Evolutionary conservation across 2,888 invertebrate genomes (phyloP).

Genomic region (Boloria euphrosyne): DNA sequence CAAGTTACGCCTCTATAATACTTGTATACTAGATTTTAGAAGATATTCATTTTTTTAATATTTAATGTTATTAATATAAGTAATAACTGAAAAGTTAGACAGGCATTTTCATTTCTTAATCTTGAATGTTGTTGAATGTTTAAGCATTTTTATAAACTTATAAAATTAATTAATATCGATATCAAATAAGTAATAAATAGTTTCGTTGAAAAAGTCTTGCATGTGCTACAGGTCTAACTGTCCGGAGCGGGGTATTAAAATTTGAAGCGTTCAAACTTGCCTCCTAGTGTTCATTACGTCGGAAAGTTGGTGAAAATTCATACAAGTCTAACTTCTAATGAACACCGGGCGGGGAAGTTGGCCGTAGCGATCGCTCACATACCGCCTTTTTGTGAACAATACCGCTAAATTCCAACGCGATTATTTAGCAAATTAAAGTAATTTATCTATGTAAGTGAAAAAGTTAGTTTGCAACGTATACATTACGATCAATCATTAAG

Average conservation of each 20-base stretch:
- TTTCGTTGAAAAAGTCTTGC: constrained; percentile 6
- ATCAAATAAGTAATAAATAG: neutral
- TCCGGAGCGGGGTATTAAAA: constrained; percentile 72
- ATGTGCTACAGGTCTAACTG: constrained; percentile 48
- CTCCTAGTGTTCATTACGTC: constrained; percentile 79
- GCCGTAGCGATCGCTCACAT: constrained; percentile 59
- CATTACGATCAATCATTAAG: constrained; percentile 3
- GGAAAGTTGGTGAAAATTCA: constrained; percentile 79
- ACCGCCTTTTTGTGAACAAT: constrained; percentile 45
- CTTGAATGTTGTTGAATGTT: too few relatives aligned
- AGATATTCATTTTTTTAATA: neutral
- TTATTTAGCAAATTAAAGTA: constrained; percentile 50
- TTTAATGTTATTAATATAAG: neutral
- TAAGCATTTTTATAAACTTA: neutral
- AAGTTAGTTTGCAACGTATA: constrained; percentile 27
- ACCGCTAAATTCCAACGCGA: constrained; percentile 48
- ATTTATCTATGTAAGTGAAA: constrained; percentile 37
- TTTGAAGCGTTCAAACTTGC: constrained; percentile 78
- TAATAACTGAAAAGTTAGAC: neutral
- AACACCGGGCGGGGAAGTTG: constrained; percentile 73
- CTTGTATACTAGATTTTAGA: constrained; percentile 53
- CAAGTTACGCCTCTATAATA: constrained; percentile 58
- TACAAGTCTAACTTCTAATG: constrained; percentile 80
- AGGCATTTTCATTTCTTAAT: neutral
- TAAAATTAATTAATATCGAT: constrained; percentile 21